Base-by-base conservation (phyloP, 2,888 invertebrate genomes). In the Apoda limacodes region DNA sequence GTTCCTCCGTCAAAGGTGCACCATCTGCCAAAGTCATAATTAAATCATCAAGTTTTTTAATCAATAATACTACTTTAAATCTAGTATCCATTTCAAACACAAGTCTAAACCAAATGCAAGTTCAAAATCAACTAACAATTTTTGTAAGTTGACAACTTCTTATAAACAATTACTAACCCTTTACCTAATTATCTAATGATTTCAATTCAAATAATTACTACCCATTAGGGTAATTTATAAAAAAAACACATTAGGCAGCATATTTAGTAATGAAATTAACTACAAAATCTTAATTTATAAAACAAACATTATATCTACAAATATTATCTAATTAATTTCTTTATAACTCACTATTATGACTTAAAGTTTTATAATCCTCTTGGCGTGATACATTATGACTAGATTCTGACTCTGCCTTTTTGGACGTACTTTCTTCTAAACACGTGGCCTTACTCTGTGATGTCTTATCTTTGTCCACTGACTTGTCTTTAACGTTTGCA, bases 1-100 rank as follows among this genome's bases (percentile, higher is more conserved):
- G 85, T 39, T 88, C 85, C 68, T 95, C 94, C 26, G 91, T 92
- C 40, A 95, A 70, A 48, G 74, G 72, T 11, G 59, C 68, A 22
- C 76, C 76, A 60, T 80, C 80, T 80, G 48, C 13, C 13, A 40
- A 35, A 2, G 45, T 40, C 19, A 52, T 19, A 2, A 69, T 26
- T 28, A 69, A 49, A 12, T 55, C 43, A 17, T 68, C 65, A 39
- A 70, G 45, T 9, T 42, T 45, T 9, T 44, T 32, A 7, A 68
- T 30, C 13, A 68, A 42, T 28, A 35, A 32, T 9, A 45, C 36
- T 7, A 30, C 32, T 25, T 27, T 43, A 20, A 26, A 21, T 13
- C 30, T 23, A 17, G 32, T 28, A 9, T 35, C 35, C 9, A 30
- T 22, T 19, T 17, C 14, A 19, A 26, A 24, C n/a, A n/a, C n/a